Evolutionary conservation across 2,888 invertebrate genomes (phyloP), one percentile per base, ranked within the genome.

Genomic region (Ochropleura leucogaster): DNA sequence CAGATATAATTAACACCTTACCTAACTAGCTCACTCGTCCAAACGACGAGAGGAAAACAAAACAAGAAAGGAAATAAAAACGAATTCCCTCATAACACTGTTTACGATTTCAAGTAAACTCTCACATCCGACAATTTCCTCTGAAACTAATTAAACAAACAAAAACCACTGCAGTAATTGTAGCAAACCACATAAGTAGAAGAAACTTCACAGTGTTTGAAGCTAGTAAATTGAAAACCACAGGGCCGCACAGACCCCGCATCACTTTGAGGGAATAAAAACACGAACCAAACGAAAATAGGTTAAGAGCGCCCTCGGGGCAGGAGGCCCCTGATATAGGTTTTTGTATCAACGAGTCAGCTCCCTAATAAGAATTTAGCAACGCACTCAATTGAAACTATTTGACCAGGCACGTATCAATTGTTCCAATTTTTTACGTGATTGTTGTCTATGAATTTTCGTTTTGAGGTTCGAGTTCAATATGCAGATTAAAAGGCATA

Each of bases 211-310:
- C 79, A 30, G 74, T 80, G 87, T 80, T 86, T 81, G 84, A 90
- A 87, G 87, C 88, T 86, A 89, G 91, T 92, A 93, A 93, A 94
- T 94, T 93, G 93, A 91, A 93, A 93, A 93, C 91, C 91, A 87
- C 90, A 90, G 88, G 87, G 88, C 87, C 89, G 89, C 88, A 89
- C 88, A 89, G 89, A 88, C 84, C 88, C 88, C 87, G 87, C 89
- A 89, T 87, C 87, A 86, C 87, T 87, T 83, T 85, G 82, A 87
- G 85, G 89, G 91, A 92, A 93, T 93, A 94, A 93, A 94, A 93
- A 93, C 90, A 92, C 89, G 87, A 88, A 90, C 90, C 87, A 93
- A 93, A 92, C 90, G 93, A 93, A 94, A 94, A 94, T 94, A 92
- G 94, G 94, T 94, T 94, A 94, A 94, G 92, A 90, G 92, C 87